Evolutionary conservation across 2,888 invertebrate species (phyloP).

Genomic region (Thecocarcelia acutangulata): DNA sequence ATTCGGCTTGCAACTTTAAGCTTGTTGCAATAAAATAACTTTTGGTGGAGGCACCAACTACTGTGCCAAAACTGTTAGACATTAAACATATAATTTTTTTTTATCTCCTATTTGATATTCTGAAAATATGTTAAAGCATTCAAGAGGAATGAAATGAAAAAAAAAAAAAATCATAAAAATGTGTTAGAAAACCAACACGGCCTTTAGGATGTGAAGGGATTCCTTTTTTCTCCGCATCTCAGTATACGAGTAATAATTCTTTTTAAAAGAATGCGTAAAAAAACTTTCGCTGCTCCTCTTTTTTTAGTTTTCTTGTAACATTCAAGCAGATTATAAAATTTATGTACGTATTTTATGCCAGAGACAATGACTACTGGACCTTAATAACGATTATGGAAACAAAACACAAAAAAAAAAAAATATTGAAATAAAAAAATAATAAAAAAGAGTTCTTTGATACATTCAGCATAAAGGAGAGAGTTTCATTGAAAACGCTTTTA

Average conservation of each 20-base stretch:
- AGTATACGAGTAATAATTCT: conserved; percentile 67
- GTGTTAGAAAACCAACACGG: conserved; percentile 55
- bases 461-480: conserved; percentile 27
- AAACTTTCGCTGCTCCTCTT: conserved; percentile 66
- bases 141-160: conserved; percentile 2
- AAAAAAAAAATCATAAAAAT: conserved; percentile 34
- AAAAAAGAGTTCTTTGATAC: conserved; percentile 12
- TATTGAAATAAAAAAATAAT: not conserved
- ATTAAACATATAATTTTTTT: conserved; percentile 32
- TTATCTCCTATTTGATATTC: conserved; percentile 39
- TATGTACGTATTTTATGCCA: conserved; percentile 58
- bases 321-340: conserved; percentile 67
- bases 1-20: too few relatives aligned
- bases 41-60: not conserved
- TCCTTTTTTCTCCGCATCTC: conserved; percentile 10
- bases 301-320: conserved; percentile 14
- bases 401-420: not conserved
- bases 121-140: conserved; percentile 49
- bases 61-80: conserved; percentile 15
- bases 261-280: conserved; percentile 64
- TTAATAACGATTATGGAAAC: conserved; percentile 42
- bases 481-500: conserved; percentile 34
- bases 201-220: conserved; percentile 19
- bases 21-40: too few relatives aligned
- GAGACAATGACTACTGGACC: conserved; percentile 64